A percentile compares a stretch with the other conserved stretches of the same genome.
These are phyloP conservation scores for Nansenia antarctica DNA, from an alignment of 2,113 vertebrate species.

Conservation along the genomic window DNA sequence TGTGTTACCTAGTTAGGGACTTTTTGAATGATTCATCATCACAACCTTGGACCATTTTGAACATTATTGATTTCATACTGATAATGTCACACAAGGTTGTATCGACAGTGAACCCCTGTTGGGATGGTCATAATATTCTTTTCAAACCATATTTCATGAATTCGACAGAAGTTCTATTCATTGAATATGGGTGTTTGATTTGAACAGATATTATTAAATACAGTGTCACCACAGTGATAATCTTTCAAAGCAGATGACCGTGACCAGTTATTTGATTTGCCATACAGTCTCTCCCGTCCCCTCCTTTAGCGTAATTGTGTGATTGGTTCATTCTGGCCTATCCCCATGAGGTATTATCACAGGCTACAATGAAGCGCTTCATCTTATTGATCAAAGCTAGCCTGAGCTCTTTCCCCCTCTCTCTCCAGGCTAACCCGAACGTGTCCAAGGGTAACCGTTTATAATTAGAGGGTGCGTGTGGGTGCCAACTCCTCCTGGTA, in stretches of 20 bases:
- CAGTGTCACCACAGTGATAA: not conserved
- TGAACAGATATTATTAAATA: too few species aligned
- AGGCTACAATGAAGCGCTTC: not conserved
- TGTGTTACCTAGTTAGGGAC: too few species aligned
- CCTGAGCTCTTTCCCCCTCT: conserved; percentile 34
- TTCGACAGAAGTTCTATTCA: too few species aligned
- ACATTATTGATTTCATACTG: too few species aligned
- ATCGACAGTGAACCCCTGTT: too few species aligned
- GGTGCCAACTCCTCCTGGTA: conserved; percentile 33
- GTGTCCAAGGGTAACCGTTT: conserved; percentile 45
- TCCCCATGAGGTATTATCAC: not conserved
- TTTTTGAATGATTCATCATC: too few species aligned
- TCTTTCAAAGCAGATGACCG: not conserved
- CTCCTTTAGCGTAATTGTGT: not conserved
- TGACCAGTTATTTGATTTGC: not conserved
- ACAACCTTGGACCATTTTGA: too few species aligned
- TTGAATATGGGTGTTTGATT: too few species aligned
- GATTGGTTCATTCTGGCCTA: not conserved
- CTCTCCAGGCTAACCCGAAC: conserved; percentile 38
- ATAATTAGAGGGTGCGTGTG: conserved; percentile 42
- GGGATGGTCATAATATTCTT: too few species aligned
- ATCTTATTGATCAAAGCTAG: conserved; percentile 5
- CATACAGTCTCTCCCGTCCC: not conserved
- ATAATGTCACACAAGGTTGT: too few species aligned
- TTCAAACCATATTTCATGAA: too few species aligned